phyloP scores from a whole-genome alignment of 2,888 invertebrate genomes.

The Macrophya annulata region DNA sequence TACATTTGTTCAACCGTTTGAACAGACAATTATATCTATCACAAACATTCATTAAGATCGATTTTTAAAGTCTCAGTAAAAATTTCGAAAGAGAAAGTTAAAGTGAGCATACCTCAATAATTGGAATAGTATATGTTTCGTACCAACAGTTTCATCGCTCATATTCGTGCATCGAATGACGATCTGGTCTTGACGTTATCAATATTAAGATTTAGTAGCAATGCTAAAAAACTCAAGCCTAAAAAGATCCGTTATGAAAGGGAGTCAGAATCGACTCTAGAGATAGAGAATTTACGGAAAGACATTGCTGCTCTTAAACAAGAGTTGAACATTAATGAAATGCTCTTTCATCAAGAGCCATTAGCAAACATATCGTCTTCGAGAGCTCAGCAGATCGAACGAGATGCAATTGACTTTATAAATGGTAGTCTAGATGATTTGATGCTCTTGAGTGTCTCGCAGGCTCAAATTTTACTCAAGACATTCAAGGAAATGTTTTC shows the following conservation, averaged over 20 bases:
- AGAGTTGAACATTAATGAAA: constrained; percentile 74
- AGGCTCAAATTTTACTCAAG: constrained; percentile 73
- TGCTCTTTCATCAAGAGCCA: constrained; percentile 75
- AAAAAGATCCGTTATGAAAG: constrained; percentile 64
- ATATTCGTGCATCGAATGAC: constrained; percentile 74
- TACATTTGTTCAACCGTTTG: not conserved
- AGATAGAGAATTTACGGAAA: constrained; percentile 68
- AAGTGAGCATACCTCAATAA: not conserved
- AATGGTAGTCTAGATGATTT: constrained; percentile 74
- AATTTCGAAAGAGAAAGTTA: not conserved
- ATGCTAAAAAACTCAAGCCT: constrained; percentile 63
- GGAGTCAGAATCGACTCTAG: constrained; percentile 66
- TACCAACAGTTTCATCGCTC: constrained; percentile 77
- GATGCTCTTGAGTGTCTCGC: constrained; percentile 75
- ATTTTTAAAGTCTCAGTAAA: constrained; percentile 29
- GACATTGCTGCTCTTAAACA: constrained; percentile 71
- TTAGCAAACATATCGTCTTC: constrained; percentile 73
- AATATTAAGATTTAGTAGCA: constrained; percentile 76
- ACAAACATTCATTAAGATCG: not conserved
- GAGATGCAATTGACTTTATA: constrained; percentile 75
- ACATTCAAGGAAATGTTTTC: constrained; percentile 75
- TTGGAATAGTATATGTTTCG: not conserved
- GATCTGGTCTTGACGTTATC: constrained; percentile 77
- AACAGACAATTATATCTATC: not conserved
- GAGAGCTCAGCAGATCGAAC: constrained; percentile 74